Conservation (phyloP, 2,888 invertebrate genomes). For the Deroplatys truncata region DNA sequence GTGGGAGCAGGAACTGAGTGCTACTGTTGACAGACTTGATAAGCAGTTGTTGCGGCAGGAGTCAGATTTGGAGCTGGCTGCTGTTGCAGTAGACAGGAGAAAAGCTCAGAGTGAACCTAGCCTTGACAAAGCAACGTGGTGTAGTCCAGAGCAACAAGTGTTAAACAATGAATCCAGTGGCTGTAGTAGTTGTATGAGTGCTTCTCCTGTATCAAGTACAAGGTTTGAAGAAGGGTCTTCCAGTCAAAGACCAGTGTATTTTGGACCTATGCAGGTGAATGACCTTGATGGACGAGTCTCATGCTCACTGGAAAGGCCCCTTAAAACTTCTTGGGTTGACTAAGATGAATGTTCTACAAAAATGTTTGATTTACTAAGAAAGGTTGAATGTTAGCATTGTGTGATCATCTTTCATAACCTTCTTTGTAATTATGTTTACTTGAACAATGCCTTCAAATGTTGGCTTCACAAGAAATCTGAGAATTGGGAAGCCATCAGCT, state of each 20-base stretch:
- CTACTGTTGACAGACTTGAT: conserved; percentile 73
- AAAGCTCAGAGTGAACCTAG: neutral
- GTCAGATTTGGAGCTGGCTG: conserved; percentile 11
- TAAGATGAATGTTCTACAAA: neutral
- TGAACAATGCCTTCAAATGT: no score
- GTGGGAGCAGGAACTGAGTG: conserved; percentile 73
- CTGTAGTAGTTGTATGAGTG: neutral
- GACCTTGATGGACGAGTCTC: neutral
- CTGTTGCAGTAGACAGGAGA: neutral
- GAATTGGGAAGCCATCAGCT: no score
- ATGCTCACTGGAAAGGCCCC: neutral
- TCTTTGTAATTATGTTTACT: no score
- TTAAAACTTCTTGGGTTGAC: neutral
- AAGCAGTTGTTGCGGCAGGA: conserved; percentile 66
- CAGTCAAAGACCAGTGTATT: neutral
- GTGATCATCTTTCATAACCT: no score
- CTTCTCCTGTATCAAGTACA: neutral
- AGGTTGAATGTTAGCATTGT: no score
- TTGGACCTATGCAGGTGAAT: neutral
- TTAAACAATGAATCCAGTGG: neutral
- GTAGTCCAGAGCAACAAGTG: neutral
- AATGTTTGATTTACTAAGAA: neutral
- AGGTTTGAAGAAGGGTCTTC: neutral
- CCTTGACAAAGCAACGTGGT: neutral
- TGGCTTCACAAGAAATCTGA: no score